These are phyloP conservation scores for Cynopterus brachyotis DNA, from an alignment of 2,113 vertebrate species.

Conservation along the genomic window DNA sequence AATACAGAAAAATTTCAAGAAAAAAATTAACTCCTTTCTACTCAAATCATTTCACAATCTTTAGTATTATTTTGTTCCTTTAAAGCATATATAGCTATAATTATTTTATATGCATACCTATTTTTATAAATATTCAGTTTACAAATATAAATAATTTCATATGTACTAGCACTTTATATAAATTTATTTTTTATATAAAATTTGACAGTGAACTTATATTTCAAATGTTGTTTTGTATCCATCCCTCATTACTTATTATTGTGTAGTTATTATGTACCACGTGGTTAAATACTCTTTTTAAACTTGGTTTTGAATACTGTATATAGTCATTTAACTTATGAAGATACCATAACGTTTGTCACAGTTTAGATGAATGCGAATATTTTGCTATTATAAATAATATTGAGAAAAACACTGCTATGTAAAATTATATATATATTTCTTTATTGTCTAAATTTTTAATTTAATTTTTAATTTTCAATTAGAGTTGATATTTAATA, in stretches of 20 bases:
- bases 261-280: not conserved
- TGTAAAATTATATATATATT: not conserved
- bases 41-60: not conserved
- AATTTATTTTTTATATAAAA: not conserved
- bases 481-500: too few species aligned
- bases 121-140: not conserved
- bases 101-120: not conserved
- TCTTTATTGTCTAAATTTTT: too few species aligned
- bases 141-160: not conserved
- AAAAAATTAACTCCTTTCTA: not conserved
- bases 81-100: not conserved
- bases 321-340: not conserved
- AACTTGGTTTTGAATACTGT: constrained; percentile 11
- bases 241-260: not conserved
- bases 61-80: not conserved
- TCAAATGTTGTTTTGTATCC: not conserved
- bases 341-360: not conserved
- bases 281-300: not conserved
- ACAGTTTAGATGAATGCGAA: not conserved
- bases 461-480: too few species aligned
- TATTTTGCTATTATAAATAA: not conserved
- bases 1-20: not conserved
- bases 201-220: not conserved
- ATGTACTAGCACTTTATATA: not conserved
- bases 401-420: not conserved